Evolutionary conservation across 2,113 vertebrate species (phyloP).

Genomic region (Myotis lucifugus): DNA sequence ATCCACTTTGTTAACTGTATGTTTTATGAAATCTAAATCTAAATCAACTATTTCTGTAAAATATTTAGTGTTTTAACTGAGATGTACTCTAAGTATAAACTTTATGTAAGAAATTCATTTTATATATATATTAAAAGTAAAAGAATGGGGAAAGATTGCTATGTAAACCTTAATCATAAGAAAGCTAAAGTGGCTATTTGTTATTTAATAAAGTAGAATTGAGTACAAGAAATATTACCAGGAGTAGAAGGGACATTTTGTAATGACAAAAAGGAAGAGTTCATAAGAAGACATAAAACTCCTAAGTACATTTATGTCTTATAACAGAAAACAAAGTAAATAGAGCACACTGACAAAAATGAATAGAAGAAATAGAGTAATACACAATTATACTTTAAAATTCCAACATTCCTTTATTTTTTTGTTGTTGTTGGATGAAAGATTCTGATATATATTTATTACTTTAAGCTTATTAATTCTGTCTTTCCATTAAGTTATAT

Average conservation of each 20-base stretch:
- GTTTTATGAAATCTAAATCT: neutral
- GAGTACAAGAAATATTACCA: neutral
- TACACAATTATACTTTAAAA: neutral
- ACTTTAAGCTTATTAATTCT: conserved; percentile 12
- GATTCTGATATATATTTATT: neutral
- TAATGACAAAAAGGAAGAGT: neutral
- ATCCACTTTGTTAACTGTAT: neutral
- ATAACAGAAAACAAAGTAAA: neutral
- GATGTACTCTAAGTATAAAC: neutral
- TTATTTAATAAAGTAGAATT: neutral
- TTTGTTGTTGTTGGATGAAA: neutral
- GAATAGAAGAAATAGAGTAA: neutral
- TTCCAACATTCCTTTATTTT: no score
- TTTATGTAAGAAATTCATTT: neutral
- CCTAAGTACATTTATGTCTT: neutral
- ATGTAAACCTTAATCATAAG: neutral
- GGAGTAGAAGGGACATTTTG: neutral
- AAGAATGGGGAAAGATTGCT: neutral
- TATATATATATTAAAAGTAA: neutral
- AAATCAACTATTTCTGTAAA: neutral
- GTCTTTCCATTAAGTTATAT: neutral
- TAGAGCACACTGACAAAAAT: neutral
- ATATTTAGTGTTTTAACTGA: neutral
- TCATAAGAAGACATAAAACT: neutral
- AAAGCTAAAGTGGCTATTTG: neutral